Percentiles rank a stretch among this genome's conserved stretches.
These are phyloP conservation scores for Siniperca chuatsi DNA, from an alignment of 2,113 vertebrate species.

Conservation along the genomic window DNA sequence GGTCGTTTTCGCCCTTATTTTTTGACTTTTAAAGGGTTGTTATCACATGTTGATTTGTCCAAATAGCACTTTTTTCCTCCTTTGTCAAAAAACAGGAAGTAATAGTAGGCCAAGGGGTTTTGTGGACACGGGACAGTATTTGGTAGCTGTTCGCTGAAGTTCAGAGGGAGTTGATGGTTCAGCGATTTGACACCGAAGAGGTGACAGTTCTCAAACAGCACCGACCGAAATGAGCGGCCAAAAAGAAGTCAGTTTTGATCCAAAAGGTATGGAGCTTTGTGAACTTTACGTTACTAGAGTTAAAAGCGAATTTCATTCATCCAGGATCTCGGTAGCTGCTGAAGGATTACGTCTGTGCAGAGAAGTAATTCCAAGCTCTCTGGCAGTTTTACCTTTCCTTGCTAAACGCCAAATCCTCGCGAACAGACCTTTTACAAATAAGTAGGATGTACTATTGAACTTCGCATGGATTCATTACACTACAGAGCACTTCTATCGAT, in stretches of 20 bases:
- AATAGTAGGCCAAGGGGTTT: too few relatives aligned
- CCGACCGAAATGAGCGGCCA: constrained; percentile 51
- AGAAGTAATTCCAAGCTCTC: not conserved
- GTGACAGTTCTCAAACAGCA: not conserved
- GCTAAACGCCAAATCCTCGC: too few relatives aligned
- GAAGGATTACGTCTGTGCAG: not conserved
- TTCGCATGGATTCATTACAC: not conserved
- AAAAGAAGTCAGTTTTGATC: constrained; percentile 74
- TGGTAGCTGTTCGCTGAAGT: not conserved
- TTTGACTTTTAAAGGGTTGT: not conserved
- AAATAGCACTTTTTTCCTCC: constrained; percentile 12
- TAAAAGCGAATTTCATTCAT: not conserved
- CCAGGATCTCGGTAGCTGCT: not conserved
- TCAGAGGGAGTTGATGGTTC: not conserved
- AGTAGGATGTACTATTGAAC: not conserved
- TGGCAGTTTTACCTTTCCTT: not conserved
- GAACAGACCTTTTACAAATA: not conserved
- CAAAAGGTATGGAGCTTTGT: constrained; percentile 75
- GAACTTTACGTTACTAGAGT: too few relatives aligned
- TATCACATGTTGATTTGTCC: not conserved
- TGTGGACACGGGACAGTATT: not conserved
- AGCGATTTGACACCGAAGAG: not conserved
- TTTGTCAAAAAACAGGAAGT: constrained; percentile 62
- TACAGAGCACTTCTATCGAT: not conserved
- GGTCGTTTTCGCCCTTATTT: rapidly evolving